Evolutionary conservation across 1,140 invertebrate genomes (phyloP).

Genomic region (Drosophila orosa): DNA sequence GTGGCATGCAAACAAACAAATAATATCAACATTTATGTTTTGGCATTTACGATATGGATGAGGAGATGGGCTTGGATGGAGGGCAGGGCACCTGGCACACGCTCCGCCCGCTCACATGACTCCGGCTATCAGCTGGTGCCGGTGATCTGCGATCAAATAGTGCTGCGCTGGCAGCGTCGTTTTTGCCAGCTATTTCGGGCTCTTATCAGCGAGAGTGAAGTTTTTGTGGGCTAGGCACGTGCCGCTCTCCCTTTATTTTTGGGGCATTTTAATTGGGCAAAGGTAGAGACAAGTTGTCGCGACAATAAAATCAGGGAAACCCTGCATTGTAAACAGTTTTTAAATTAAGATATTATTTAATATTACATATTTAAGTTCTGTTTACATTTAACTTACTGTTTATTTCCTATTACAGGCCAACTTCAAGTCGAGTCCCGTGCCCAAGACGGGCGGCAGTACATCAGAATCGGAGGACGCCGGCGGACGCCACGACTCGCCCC

Average conservation of each 20-base stretch:
- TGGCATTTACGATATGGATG: conserved; percentile 47
- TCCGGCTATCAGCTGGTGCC: conserved; percentile 35
- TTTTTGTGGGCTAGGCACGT: conserved; percentile 42
- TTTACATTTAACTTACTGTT: background rate
- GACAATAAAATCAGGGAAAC: background rate
- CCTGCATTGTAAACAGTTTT: background rate
- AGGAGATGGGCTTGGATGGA: background rate
- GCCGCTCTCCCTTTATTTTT: conserved; percentile 40
- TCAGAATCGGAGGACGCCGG: conserved; percentile 86
- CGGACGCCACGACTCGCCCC: conserved; percentile 85
- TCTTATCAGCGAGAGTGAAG: conserved; percentile 26
- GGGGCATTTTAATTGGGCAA: background rate
- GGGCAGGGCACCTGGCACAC: conserved; percentile 6
- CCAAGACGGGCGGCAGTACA: conserved; percentile 87
- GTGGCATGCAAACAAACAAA: conserved; percentile 44
- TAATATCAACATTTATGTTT: conserved; percentile 61
- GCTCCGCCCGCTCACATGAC: conserved; percentile 46
- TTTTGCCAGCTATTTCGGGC: conserved; percentile 25
- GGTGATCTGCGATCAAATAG: conserved; percentile 48
- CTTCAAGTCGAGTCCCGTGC: conserved; percentile 88
- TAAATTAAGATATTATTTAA: too few relatives aligned
- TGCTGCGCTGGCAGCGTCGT: conserved; percentile 9
- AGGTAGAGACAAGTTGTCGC: background rate
- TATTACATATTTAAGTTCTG: too few relatives aligned
- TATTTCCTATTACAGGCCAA: conserved; percentile 85